Evolutionary conservation across 2,888 invertebrate species (phyloP), one percentile per base, ranked within the genome.

Genomic region (Lithophane socia): DNA sequence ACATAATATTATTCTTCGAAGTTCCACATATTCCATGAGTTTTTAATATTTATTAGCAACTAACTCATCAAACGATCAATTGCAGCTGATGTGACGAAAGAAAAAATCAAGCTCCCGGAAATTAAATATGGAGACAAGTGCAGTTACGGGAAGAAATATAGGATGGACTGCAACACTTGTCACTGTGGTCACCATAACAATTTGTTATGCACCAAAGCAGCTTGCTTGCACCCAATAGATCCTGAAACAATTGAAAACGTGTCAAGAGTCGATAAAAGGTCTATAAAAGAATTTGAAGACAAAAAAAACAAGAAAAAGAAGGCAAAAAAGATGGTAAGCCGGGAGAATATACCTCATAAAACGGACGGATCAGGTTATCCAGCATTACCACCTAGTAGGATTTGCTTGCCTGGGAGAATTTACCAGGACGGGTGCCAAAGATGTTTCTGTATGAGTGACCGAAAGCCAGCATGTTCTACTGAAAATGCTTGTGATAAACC

Each of bases 151-250:
- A 86, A 89, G 58, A 42, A 83, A 5, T 96, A 96, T 79, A 91
- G 82, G 75, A 86, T 92, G 82, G 91, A 91, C 0, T 96, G 96
- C 81, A 96, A 96, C 69, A 92, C 90, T 0, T 96, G 96, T 44
- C 87, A 88, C 2, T 96, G 96, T 69, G 90, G 87, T 0, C 58
- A 67, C 0, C 76, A 89, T 1, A 88, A 91, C 4, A 67, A 79
- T 0, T 84, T 96, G 0, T 49, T 94, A 16, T 97, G 97, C 85
- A 95, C 96, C 0, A 94, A 95, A 83, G 93, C 92, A 86, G 92
- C 90, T 0, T 97, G 97, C 61, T 37, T 92, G 0, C 63, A 80
- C 5, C 2, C n/a, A 10, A 37, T 44, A 12, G 3, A 52, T 12
- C 24, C 24, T 2, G 42, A 65, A 56, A 47, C 24, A 47, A 29